phyloP scores from a whole-genome alignment of 2,113 vertebrate genomes.

The Neolamprologus cancellatus region DNA sequence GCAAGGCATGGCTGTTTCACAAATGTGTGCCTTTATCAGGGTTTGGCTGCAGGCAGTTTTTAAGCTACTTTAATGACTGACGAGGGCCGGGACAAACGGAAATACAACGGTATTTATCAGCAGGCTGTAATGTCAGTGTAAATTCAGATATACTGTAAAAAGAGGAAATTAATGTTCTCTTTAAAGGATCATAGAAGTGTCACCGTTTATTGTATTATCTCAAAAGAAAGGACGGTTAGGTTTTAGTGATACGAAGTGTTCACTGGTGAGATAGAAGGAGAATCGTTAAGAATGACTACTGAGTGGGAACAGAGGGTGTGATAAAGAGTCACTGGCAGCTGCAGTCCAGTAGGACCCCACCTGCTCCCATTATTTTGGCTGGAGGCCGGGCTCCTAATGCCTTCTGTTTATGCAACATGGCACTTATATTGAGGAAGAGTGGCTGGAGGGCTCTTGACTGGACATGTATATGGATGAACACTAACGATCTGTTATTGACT shows the following conservation, averaged over 20 bases:
- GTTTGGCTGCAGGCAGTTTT: conserved; percentile 43
- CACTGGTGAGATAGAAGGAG: background rate
- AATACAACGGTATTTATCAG: conserved; percentile 32
- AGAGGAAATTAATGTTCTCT: background rate
- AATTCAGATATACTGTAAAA: conserved; percentile 38
- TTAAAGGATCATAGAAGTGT: background rate
- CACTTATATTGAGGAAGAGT: conserved; percentile 22
- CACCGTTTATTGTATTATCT: conserved; percentile 12
- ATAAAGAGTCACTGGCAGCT: conserved; percentile 48
- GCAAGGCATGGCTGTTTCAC: conserved; percentile 42
- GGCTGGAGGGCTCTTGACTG: background rate
- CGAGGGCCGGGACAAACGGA: background rate
- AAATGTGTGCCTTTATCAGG: conserved; percentile 66
- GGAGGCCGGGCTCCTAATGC: conserved; percentile 19
- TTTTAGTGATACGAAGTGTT: background rate
- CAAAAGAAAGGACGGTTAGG: background rate
- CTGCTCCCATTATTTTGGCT: conserved; percentile 23
- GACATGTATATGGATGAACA: background rate
- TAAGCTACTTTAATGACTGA: conserved; percentile 13
- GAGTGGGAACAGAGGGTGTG: conserved; percentile 8
- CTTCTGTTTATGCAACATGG: conserved; percentile 43
- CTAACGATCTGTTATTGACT: conserved; percentile 39
- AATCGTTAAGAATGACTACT: conserved; percentile 13
- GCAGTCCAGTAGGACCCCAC: conserved; percentile 23
- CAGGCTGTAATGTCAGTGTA: conserved; percentile 40